Conservation (phyloP, 1,140 invertebrate species). For the Scaptodrosophila lebanonensis region DNA sequence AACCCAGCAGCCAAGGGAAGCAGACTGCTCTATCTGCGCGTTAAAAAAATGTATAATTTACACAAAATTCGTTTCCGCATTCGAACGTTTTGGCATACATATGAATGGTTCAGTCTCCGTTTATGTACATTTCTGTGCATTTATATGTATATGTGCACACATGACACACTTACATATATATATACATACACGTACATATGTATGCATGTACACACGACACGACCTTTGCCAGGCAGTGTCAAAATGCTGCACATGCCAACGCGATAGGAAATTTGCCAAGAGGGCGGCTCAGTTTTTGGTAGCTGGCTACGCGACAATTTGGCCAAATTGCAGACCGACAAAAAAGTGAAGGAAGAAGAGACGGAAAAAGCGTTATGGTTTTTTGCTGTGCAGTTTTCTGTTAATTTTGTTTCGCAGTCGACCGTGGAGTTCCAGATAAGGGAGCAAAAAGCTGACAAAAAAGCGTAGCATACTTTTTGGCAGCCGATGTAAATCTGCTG, state of each 20-base stretch:
- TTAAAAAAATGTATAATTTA: slow-evolving; percentile 69
- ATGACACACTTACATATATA: neutral
- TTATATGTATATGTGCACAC: slow-evolving; percentile 2
- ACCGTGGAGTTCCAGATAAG: too few species aligned
- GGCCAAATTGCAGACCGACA: too few species aligned
- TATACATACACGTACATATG: slow-evolving; percentile 5
- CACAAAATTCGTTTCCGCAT: slow-evolving; percentile 69
- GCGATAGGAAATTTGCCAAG: slow-evolving; percentile 58
- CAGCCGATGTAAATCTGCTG: too few species aligned
- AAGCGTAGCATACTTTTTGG: slow-evolving; percentile 31
- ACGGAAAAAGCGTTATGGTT: neutral
- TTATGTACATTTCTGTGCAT: slow-evolving; percentile 3
- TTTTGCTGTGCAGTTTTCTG: slow-evolving; percentile 37
- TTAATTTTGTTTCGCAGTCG: slow-evolving; percentile 54
- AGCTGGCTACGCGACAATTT: too few species aligned
- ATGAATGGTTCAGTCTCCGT: slow-evolving; percentile 39
- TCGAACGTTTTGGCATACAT: slow-evolving; percentile 42
- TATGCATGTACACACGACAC: too few species aligned
- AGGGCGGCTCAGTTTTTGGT: too few species aligned
- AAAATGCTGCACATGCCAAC: slow-evolving; percentile 22
- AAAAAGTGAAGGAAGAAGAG: slow-evolving; percentile 5
- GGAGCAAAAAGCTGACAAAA: too few species aligned
- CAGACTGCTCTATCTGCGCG: too few species aligned
- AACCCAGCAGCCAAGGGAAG: slow-evolving; percentile 22
- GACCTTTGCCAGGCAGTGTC: slow-evolving; percentile 20